phyloP scores from a whole-genome alignment of 2,888 invertebrate genomes.

The Hirtodrosophila confusa region DNA sequence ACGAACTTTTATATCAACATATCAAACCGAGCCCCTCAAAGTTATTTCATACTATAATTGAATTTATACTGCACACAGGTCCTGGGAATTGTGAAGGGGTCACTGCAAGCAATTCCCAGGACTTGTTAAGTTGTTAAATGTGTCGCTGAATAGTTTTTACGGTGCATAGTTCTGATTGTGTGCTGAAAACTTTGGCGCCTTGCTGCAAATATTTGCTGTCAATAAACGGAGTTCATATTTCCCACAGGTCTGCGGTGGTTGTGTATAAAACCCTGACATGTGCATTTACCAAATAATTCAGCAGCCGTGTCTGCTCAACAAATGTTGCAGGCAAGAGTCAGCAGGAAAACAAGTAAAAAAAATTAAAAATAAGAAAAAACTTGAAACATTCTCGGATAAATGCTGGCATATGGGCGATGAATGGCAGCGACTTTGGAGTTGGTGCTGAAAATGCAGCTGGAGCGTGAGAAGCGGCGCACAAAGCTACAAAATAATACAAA shows the following conservation, averaged over 20 bases:
- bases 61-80: too few relatives aligned
- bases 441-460: constrained; percentile 37
- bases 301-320: constrained; percentile 40
- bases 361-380: constrained; percentile 12
- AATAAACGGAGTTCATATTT: constrained; percentile 12
- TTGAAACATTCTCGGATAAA: constrained; percentile 12
- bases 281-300: constrained; percentile 24
- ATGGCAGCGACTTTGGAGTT: constrained; percentile 12
- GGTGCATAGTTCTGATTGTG: not conserved
- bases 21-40: too few relatives aligned
- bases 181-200: constrained; percentile 14
- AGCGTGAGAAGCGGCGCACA: constrained; percentile 61
- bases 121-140: not conserved
- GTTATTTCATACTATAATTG: too few relatives aligned
- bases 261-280: constrained; percentile 27
- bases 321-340: too few relatives aligned
- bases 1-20: too few relatives aligned
- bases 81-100: not conserved
- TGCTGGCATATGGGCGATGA: constrained; percentile 41
- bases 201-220: constrained; percentile 25
- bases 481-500: constrained; percentile 17
- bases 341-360: constrained; percentile 1
- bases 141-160: constrained; percentile 2
- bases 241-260: not conserved
- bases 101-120: not conserved